phyloP scores from a whole-genome alignment of 2,797 vertebrate genomes.

The Premnoplex brunnescens region DNA sequence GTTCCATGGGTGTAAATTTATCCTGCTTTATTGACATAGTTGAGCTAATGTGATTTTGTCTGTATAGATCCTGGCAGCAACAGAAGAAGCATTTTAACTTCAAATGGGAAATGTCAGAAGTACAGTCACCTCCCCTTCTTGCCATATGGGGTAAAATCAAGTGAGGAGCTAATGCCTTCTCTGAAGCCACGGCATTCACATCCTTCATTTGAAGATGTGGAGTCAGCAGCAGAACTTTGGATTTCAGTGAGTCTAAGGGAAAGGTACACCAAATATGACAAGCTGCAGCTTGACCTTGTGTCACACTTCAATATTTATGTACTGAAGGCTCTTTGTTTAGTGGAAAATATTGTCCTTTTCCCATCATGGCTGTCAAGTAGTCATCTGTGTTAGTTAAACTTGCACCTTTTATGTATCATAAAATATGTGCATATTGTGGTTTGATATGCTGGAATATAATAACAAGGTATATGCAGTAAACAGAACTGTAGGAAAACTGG shows the following conservation, averaged over 20 bases:
- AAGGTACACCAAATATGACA: background rate
- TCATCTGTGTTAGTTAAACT: background rate
- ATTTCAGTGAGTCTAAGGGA: background rate
- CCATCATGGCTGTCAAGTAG: background rate
- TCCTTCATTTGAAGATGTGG: background rate
- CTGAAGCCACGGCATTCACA: background rate
- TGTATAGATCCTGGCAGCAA: background rate
- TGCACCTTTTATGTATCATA: background rate
- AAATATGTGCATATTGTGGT: background rate
- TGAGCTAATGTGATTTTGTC: background rate
- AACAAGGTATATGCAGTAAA: background rate
- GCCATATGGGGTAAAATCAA: background rate
- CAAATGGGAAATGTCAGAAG: background rate
- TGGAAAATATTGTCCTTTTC: background rate
- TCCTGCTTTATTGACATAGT: background rate
- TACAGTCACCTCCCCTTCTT: background rate
- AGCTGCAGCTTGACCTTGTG: background rate
- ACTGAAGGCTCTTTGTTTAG: background rate
- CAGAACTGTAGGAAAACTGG: background rate
- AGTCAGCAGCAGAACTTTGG: background rate
- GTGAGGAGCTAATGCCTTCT: background rate
- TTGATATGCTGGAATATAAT: background rate
- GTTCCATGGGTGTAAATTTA: background rate
- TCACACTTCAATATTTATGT: background rate
- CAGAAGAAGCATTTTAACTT: background rate